Evolutionary conservation across 2,113 vertebrate genomes (phyloP), one percentile per base, ranked within the genome.

Genomic region (Tragelaphus imberbis): DNA sequence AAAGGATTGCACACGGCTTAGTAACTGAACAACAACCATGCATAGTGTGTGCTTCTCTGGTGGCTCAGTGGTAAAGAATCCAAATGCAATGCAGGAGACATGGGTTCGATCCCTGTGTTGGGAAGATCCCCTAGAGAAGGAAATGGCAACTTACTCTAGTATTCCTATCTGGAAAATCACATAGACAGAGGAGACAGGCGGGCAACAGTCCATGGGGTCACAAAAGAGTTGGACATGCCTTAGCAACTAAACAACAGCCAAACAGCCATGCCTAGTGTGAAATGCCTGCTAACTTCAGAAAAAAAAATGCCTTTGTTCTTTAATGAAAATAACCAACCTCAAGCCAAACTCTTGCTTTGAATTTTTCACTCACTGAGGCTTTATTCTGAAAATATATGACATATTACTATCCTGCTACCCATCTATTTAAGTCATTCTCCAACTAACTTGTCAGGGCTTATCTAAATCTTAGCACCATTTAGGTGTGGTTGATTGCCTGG

Each of bases 291-390:
- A 44, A 51, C 17, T 96, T 93, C 16, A 53, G 92, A 84, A 95
- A 87, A 89, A 97, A 88, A 86, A 80, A 56, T n/a, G 49, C 55
- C 36, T 93, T 84, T 98, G 85, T 95, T 94, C n/a, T 79, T 96
- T 71, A 47, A 91, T 84, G 81, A 44, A 92, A 95, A 92, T 80
- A 88, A 23, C 90, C 81, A 30, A 58, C 36, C 51, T 82, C 65
- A 68, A 91, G 53, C 63, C 90, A 94, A 25, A 17, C 36, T 30
- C 40, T 85, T n/a, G 82, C 82, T 94, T 82, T 94, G 56, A 23
- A 21, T 63, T 91, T 97, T 86, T 89, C 90, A 80, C 47, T 92
- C 21, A 33, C 21, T 8, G 58, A 63, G 30, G 30, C 61, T n/a
- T 86, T 58, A 36, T 86, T 84, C 6, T 36, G 71, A 89, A 88